phyloP scores from a whole-genome alignment of 2,888 invertebrate genomes.

The Cepaea hortensis region DNA sequence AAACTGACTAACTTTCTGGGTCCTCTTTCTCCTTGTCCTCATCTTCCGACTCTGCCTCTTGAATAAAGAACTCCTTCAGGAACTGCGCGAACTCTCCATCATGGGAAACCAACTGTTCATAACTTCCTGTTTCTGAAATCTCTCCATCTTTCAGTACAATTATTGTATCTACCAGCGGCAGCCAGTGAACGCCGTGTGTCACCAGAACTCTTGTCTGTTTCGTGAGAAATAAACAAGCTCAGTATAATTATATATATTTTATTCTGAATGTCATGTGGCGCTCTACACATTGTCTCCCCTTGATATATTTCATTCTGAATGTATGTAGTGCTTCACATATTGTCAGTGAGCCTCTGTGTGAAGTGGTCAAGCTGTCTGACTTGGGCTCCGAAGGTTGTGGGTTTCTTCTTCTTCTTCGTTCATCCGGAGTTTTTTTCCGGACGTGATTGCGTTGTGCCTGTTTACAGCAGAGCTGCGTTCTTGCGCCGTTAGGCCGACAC shows the following conservation, averaged over 20 bases:
- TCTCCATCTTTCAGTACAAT: slow-evolving; percentile 35
- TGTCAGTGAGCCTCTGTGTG: too few species aligned
- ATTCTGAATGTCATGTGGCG: too few species aligned
- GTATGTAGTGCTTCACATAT: too few species aligned
- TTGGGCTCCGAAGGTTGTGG: too few species aligned
- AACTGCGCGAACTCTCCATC: slow-evolving; percentile 45
- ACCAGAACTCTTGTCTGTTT: slow-evolving; percentile 37
- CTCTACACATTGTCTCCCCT: too few species aligned
- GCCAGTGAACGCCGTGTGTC: slow-evolving; percentile 43
- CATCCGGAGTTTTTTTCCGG: too few species aligned
- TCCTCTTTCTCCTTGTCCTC: slow-evolving; percentile 35
- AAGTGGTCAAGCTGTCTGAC: too few species aligned
- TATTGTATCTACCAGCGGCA: slow-evolving; percentile 39
- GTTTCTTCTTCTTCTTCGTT: too few species aligned
- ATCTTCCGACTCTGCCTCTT: slow-evolving; percentile 43
- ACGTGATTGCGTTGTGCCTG: too few species aligned
- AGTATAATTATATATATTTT: neutral
- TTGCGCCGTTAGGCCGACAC: too few species aligned
- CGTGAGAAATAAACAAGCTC: neutral
- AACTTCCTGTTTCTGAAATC: slow-evolving; percentile 33
- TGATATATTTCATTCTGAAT: too few species aligned
- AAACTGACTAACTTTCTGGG: slow-evolving; percentile 33
- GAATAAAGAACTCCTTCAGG: slow-evolving; percentile 39
- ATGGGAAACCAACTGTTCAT: slow-evolving; percentile 41
- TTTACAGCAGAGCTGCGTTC: too few species aligned